These are phyloP conservation scores for Sycobia sp. DNA, from an alignment of 1,140 invertebrate genomes.

Conservation along the genomic window DNA sequence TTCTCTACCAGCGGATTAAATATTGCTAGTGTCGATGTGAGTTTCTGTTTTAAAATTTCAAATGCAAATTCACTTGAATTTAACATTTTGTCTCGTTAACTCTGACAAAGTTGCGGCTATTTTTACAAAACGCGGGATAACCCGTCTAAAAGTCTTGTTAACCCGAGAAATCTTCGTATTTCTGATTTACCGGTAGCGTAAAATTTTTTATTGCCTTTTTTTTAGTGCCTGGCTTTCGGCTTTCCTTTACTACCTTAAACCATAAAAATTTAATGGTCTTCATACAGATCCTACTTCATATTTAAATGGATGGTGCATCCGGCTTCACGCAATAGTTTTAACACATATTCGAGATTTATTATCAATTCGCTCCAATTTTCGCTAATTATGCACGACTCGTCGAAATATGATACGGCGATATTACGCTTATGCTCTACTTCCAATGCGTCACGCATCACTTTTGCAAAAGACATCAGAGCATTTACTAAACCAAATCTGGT, in stretches of 20 bases:
- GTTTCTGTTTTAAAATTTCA: not conserved
- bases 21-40: slow-evolving; percentile 17
- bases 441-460: not conserved
- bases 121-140: slow-evolving; percentile 31
- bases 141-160: slow-evolving; percentile 49
- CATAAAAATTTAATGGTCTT: slow-evolving; percentile 40
- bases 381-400: not conserved
- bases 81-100: slow-evolving; percentile 3
- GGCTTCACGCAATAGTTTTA: slow-evolving; percentile 34
- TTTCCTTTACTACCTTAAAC: slow-evolving; percentile 34
- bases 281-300: slow-evolving; percentile 46
- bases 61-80: slow-evolving; percentile 13
- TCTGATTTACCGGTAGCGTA: not conserved
- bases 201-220: slow-evolving; percentile 35
- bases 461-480: not conserved
- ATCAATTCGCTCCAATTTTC: not conserved
- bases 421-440: not conserved
- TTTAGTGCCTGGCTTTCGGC: slow-evolving; percentile 34
- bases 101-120: not conserved
- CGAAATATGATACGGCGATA: not conserved
- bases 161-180: slow-evolving; percentile 52
- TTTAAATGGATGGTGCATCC: slow-evolving; percentile 42
- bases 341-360: slow-evolving; percentile 17
- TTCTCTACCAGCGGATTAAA: no score
- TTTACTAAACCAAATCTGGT: not conserved